These are phyloP conservation scores for Drosophila yooni DNA, from an alignment of 2,888 invertebrate genomes.

Conservation along the genomic window DNA sequence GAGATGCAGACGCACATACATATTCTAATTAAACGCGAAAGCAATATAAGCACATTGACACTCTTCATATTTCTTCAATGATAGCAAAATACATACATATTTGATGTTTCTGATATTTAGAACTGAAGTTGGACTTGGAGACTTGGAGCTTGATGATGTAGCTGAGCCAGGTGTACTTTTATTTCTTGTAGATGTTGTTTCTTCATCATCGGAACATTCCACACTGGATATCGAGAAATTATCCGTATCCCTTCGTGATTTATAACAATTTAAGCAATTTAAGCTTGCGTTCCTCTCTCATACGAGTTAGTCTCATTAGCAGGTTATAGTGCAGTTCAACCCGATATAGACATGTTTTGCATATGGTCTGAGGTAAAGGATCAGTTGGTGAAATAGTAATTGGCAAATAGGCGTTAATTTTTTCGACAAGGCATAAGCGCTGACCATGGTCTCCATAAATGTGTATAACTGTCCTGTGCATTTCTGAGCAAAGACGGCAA, in stretches of 20 bases:
- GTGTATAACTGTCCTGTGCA: conserved; percentile 92
- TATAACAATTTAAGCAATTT: conserved; percentile 48
- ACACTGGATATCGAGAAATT: conserved; percentile 64
- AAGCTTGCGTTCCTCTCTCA: conserved; percentile 73
- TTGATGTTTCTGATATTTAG: conserved; percentile 22
- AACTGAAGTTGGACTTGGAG: conserved; percentile 26
- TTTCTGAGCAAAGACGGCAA: conserved; percentile 93
- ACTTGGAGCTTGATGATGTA: conserved; percentile 21
- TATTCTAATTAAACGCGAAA: conserved; percentile 35
- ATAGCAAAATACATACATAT: too few species aligned
- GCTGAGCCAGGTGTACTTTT: conserved; percentile 16
- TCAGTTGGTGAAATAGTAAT: conserved; percentile 89
- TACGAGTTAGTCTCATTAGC: conserved; percentile 80
- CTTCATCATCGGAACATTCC: conserved; percentile 75
- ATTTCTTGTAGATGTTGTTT: conserved; percentile 28
- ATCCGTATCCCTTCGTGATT: conserved; percentile 40
- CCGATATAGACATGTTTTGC: conserved; percentile 87
- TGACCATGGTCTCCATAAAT: conserved; percentile 93
- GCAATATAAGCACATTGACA: conserved; percentile 1
- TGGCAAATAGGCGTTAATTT: conserved; percentile 92
- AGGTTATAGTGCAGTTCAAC: conserved; percentile 87
- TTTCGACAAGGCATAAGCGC: conserved; percentile 90
- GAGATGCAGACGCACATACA: conserved; percentile 1
- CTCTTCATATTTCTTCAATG: not conserved
- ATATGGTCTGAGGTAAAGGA: conserved; percentile 90